phyloP scores from a whole-genome alignment of 2,888 invertebrate species.

The Chironomus tentans region DNA sequence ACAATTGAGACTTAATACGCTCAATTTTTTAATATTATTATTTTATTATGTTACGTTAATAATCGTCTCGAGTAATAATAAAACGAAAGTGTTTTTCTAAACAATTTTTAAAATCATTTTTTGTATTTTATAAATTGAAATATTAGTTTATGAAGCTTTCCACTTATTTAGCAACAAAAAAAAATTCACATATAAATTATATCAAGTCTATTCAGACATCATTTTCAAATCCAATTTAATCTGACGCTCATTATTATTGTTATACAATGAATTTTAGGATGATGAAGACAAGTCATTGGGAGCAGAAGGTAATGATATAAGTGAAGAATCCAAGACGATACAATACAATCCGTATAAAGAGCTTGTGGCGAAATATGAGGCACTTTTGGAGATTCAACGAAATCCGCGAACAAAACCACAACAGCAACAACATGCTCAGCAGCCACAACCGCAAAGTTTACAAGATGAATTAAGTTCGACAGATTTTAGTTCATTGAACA shows the following conservation, averaged over 20 bases:
- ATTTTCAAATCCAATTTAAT: no score
- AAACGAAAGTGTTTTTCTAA: neutral
- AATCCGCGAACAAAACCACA: conserved; percentile 49
- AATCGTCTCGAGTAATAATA: no score
- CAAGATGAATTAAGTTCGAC: conserved; percentile 71
- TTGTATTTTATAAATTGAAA: neutral
- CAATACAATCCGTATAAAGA: conserved; percentile 65
- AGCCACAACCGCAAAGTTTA: conserved; percentile 41
- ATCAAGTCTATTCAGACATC: no score
- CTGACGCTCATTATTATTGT: neutral
- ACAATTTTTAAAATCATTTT: neutral
- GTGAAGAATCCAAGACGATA: conserved; percentile 31
- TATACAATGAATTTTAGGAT: neutral
- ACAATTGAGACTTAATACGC: neutral
- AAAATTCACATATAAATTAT: neutral
- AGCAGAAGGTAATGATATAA: conserved; percentile 33
- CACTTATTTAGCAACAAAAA: neutral
- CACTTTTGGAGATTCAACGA: conserved; percentile 65
- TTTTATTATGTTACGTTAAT: no score
- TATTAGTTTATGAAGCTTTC: neutral
- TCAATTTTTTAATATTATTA: no score
- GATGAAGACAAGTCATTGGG: conserved; percentile 26
- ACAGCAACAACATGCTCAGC: conserved; percentile 35
- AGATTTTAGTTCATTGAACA: conserved; percentile 56
- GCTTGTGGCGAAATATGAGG: conserved; percentile 77